Evolutionary conservation across 2,797 vertebrate species (phyloP).

Genomic region (Echiichthys vipera): DNA sequence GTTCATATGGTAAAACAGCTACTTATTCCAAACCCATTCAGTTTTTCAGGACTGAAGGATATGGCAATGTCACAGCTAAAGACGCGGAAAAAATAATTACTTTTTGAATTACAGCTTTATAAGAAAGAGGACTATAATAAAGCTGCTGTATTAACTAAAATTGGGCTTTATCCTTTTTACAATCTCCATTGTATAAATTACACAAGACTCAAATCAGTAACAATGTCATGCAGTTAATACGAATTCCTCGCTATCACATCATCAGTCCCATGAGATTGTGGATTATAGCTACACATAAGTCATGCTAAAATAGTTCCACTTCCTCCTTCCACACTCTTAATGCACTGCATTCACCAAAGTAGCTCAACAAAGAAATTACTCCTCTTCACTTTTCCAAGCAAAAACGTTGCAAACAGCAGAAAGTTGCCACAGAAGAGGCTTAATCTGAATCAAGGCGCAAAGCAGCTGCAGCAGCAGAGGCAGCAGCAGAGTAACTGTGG

Average conservation of each 20-base stretch:
- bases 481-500: slow-evolving; percentile 22
- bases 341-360: background rate
- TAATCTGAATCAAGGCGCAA: slow-evolving; percentile 23
- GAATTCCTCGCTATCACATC: background rate
- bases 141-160: background rate
- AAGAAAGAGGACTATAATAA: background rate
- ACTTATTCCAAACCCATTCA: background rate
- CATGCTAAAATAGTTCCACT: background rate
- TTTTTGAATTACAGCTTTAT: slow-evolving; percentile 14
- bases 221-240: background rate
- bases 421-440: slow-evolving; percentile 8
- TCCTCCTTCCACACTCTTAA: background rate
- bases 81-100: slow-evolving; percentile 11
- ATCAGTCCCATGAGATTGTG: background rate
- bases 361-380: background rate
- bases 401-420: slow-evolving; percentile 26
- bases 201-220: background rate
- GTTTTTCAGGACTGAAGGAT: background rate
- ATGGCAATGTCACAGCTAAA: background rate
- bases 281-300: background rate
- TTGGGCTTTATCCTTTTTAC: background rate
- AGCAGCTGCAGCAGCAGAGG: too few species aligned
- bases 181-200: slow-evolving; percentile 1
- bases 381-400: slow-evolving; percentile 2
- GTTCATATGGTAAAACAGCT: too few species aligned